Base-by-base conservation (phyloP, 1,140 invertebrate genomes). In the Drusus annulatus region DNA sequence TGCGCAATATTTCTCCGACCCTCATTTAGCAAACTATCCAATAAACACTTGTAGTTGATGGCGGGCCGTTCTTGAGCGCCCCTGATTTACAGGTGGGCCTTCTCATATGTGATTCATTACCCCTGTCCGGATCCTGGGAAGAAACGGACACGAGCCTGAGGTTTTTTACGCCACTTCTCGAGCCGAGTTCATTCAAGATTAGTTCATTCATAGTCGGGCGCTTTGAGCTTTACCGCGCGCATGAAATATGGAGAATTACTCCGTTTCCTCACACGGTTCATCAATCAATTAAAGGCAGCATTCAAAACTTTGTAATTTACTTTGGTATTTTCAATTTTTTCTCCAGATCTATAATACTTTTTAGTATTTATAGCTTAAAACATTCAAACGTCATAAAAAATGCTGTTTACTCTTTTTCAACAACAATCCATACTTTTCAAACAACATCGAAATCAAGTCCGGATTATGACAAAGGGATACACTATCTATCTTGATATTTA, bases 11-110 rank as follows among this genome's bases (percentile, higher is more conserved):
- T 79, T 81, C 80, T 76, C 76, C 25, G 71, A 81, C 80, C 80
- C 80, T 81, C 81, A 79, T 82, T 82, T 82, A 82, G 56, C 54
- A 79, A 82, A 82, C 81, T 82, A 82, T 82, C 81, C 78, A 82
- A 82, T 82, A 82, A 82, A 82, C 81, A 82, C 81, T 69, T 79
- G 80, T 79, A 79, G 54, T 81, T 81, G 80, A 81, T 81, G 79
- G 79, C 79, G 36, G 80, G 76, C 25, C 63, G 36, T 45, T 52
- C 52, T 78, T 58, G 62, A 25, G 8, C 51, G 50, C 45, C 52
- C 76, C 75, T 77, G 75, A 77, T 77, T 77, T 77, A 77, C 75
- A 77, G 75, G 75, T 77, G 60, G 75, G 45, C 45, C 75, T 63
- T 50, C 65, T 69, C 31, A 45, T 50, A 19, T 45, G 65, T 50